phyloP scores from a whole-genome alignment of 2,113 vertebrate genomes.

The Ia io region DNA sequence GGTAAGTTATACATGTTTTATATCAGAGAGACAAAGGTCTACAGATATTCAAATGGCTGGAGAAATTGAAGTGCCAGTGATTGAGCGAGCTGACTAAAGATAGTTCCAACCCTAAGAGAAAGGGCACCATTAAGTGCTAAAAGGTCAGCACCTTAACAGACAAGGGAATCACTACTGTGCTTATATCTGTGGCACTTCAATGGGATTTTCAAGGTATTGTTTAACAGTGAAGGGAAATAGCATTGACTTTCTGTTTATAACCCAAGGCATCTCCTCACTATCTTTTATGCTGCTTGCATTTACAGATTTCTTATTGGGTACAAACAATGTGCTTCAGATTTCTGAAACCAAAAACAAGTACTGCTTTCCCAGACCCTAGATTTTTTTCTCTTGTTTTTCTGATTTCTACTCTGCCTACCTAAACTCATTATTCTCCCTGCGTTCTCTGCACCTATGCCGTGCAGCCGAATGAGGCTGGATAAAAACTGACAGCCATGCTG shows the following conservation, averaged over 20 bases:
- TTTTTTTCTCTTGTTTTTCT: not conserved
- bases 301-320: not conserved
- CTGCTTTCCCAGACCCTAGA: not conserved
- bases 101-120: not conserved
- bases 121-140: not conserved
- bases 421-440: not conserved
- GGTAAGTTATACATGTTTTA: not conserved
- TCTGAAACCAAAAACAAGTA: conserved; percentile 24
- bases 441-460: not conserved
- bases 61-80: not conserved
- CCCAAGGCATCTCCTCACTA: not conserved
- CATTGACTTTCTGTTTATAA: not conserved
- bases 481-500: not conserved
- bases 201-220: not conserved
- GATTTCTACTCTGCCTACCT: not conserved
- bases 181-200: not conserved
- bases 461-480: not conserved
- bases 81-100: not conserved
- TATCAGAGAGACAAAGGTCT: not conserved
- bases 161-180: not conserved
- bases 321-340: not conserved
- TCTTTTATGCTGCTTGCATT: not conserved
- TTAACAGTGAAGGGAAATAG: not conserved
- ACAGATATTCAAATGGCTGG: not conserved
- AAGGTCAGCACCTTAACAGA: not conserved